Conservation (phyloP, 2,888 invertebrate genomes). For the Lycaena phlaeas region DNA sequence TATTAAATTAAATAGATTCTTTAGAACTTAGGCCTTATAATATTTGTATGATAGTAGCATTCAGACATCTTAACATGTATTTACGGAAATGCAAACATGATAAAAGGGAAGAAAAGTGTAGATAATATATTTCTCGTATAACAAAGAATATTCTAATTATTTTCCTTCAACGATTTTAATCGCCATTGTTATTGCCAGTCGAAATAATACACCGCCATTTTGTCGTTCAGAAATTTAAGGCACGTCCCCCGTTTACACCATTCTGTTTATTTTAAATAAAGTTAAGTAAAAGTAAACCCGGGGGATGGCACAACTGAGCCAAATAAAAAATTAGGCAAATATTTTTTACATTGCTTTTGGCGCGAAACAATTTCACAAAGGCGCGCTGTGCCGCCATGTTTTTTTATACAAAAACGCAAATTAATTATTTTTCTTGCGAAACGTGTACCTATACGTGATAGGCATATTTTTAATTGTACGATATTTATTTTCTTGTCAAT, state of each 20-base stretch:
- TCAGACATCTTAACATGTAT: too few relatives aligned
- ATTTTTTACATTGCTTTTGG: constrained; percentile 27
- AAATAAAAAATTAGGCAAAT: constrained; percentile 60
- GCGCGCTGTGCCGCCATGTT: not conserved
- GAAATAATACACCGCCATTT: constrained; percentile 50
- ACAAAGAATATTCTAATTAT: constrained; percentile 12
- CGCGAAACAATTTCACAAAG: constrained; percentile 8
- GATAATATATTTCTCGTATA: too few relatives aligned
- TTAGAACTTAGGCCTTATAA: too few relatives aligned
- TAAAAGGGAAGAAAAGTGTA: too few relatives aligned
- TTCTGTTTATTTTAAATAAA: constrained; percentile 69
- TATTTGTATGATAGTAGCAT: too few relatives aligned
- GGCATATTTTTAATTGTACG: too few relatives aligned
- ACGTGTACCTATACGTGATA: not conserved
- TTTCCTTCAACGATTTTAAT: constrained; percentile 18
- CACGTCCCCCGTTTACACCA: constrained; percentile 62
- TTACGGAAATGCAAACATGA: too few relatives aligned
- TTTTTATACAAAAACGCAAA: not conserved
- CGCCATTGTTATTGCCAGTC: constrained; percentile 41
- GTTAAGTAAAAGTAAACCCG: constrained; percentile 63
- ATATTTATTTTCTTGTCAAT: too few relatives aligned
- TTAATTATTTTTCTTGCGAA: constrained; percentile 1
- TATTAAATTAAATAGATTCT: too few relatives aligned
- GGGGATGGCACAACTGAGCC: constrained; percentile 41
- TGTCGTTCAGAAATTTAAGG: constrained; percentile 45